Conservation (phyloP, 2,888 invertebrate genomes). For the Danaus chrysippus region DNA sequence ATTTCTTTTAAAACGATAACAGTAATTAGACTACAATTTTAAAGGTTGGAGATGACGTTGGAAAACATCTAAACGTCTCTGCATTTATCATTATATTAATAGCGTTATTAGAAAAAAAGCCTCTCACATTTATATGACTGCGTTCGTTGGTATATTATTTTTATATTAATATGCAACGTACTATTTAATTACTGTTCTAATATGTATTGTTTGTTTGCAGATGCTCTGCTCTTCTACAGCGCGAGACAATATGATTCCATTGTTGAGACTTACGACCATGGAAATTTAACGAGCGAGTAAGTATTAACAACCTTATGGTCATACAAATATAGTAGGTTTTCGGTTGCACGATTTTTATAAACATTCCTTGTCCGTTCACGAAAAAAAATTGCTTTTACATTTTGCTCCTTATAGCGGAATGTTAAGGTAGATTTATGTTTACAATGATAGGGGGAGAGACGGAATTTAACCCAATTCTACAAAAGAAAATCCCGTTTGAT, state of each 20-base stretch:
- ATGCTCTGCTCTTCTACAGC: constrained; percentile 53
- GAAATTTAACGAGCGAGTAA: constrained; percentile 43
- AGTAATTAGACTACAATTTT: neutral
- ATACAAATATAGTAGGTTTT: constrained; percentile 24
- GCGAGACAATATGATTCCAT: constrained; percentile 42
- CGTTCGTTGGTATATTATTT: constrained; percentile 6
- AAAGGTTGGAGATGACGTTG: neutral
- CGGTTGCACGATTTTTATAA: neutral
- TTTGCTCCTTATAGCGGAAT: constrained; percentile 10
- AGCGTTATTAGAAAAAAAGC: neutral
- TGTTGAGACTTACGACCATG: constrained; percentile 41
- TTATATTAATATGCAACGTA: constrained; percentile 22
- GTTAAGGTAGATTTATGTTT: constrained; percentile 8
- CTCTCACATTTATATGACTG: neutral
- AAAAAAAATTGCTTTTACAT: constrained; percentile 8
- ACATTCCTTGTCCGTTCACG: constrained; percentile 17
- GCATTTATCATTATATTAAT: neutral
- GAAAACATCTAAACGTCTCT: neutral
- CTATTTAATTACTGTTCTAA: constrained; percentile 30
- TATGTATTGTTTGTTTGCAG: constrained; percentile 54
- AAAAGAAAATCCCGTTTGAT: constrained; percentile 19
- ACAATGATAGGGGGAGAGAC: constrained; percentile 6
- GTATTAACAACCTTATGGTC: constrained; percentile 41
- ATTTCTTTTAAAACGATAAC: neutral
- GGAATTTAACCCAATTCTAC: constrained; percentile 27